Evolutionary conservation across 2,797 vertebrate genomes (phyloP).

Genomic region (Phoxinus dragarum): DNA sequence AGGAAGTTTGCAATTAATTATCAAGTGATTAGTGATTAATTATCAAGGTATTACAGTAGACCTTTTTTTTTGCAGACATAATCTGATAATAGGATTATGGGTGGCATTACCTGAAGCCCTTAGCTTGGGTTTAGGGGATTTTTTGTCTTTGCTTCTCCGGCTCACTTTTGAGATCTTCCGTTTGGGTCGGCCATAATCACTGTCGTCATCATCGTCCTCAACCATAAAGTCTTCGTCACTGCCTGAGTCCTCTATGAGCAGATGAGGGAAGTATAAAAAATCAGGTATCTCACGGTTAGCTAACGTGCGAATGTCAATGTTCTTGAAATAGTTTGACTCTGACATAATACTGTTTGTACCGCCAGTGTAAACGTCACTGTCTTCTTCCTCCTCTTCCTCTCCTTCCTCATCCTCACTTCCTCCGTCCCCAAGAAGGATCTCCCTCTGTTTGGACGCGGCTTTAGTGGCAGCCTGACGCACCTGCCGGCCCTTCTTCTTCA

Average conservation of each 20-base stretch:
- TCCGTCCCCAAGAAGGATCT: slow-evolving; percentile 94
- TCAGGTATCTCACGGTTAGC: not conserved
- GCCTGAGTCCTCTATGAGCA: slow-evolving; percentile 78
- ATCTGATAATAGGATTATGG: not conserved
- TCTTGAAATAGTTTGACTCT: not conserved
- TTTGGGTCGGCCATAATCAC: slow-evolving; percentile 96
- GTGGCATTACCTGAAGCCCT: slow-evolving; percentile 90
- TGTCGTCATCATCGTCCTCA: slow-evolving; percentile 95
- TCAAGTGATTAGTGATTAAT: not conserved
- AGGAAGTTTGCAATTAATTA: not conserved
- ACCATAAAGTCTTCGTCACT: slow-evolving; percentile 98
- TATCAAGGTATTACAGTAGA: not conserved
- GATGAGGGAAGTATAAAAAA: not conserved
- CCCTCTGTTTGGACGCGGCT: slow-evolving; percentile 96
- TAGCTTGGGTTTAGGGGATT: slow-evolving; percentile 95
- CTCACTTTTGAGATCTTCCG: slow-evolving; percentile 94
- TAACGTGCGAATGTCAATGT: not conserved
- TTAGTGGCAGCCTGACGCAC: slow-evolving; percentile 97
- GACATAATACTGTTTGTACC: slow-evolving; percentile 78
- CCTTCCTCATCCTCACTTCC: slow-evolving; percentile 95
- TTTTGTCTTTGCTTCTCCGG: slow-evolving; percentile 95
- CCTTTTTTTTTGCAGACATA: not conserved
- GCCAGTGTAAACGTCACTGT: slow-evolving; percentile 82
- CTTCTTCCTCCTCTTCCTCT: slow-evolving; percentile 85
- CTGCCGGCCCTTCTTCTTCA: slow-evolving; percentile 93